Evolutionary conservation across 2,888 invertebrate species (phyloP), one percentile per base, ranked within the genome.

Genomic region (Diplazon laetatorius): DNA sequence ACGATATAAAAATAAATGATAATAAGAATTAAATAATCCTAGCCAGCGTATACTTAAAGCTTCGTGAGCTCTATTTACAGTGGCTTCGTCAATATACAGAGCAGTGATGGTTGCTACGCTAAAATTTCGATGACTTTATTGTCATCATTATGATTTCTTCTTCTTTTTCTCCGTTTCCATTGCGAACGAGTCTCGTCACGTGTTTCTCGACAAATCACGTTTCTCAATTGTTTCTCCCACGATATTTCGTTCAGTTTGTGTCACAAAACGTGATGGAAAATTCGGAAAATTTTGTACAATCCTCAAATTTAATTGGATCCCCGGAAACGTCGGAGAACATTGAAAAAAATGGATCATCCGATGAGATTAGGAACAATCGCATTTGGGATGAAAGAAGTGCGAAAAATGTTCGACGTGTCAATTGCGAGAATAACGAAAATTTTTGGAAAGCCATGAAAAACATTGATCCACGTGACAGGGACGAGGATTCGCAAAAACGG

Each of bases 61-160:
- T n/a, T 76, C 63, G 81, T 81, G 81, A 76, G 35, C 12, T 78
- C 76, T 81, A 81, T 80, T 79, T 81, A 82, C 82, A 81, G 80
- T 81, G 81, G 59, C 9, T 12, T n/a, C n/a, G n/a, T n/a, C n/a
- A n/a, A n/a, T n/a, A n/a, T 37, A 20, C 18, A n/a, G 37, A 20
- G 55, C 50, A 20, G 35, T 35, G 35, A 8, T 35, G n/a, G n/a
- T n/a, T 30, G 4, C 57, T 48, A n/a, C 22, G n/a, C 30, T 10
- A 71, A 71, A 55, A 57, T 63, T 14, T 5, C 6, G 42, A 48
- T 48, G 20, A 18, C 20, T 59, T 12, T 4, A 39, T 39, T 18
- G n/a, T n/a, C 10, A 57, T 44, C 16, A 39, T 39, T 35, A 63
- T n/a, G n/a, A 35, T 63, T 48, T 50, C 30, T 10, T n/a, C 25